Base-by-base conservation (phyloP, 2,113 vertebrate species). In the Peromyscus leucopus region DNA sequence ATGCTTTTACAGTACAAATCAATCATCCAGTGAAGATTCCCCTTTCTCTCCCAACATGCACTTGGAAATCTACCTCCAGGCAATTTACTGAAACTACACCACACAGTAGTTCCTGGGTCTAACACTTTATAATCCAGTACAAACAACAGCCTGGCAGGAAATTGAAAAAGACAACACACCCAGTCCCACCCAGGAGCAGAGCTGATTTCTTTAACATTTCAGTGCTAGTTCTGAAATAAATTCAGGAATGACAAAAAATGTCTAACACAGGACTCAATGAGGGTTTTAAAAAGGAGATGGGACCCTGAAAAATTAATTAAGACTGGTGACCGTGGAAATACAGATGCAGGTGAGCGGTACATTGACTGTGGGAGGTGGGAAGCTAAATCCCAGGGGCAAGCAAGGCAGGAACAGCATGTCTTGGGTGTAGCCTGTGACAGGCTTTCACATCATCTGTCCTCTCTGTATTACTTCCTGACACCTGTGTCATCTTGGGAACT, bases 81-180 rank as follows among this genome's bases (percentile, higher is more conserved):
- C 57, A 75, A 57, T 63, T 46, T 83, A 61, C 55, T 83, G 51
- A 89, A 90, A 80, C 48, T 36, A 22, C 4, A 78, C 16, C 75
- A 87, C 78, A 39, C 13, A 16, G 87, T 76, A 72, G 59, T 71
- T 95, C 78, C 92, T 96, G 82, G 46, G 67, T 55, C 76, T 91
- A 55, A 89, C 67, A 79, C 42, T 19, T 75, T 69, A 59, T 46
- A 95, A 93, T 75, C 42, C 90, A 95, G 67, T 48, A 84, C 76
- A 91, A 92, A 95, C 42, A 61, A 57, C 63, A 86, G 55, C 69
- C 74, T 33, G 11, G 11, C 26, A 79, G 91, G 85, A 89, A 89
- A 82, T 0, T 74, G 80, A 33, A 76, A 75, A n/a, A 55, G 19
- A 67, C 67, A 93, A 75, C 33, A 86, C 75, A n/a, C 89, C 61